Evolutionary conservation across 2,797 vertebrate species (phyloP), one percentile per base, ranked within the genome.

Genomic region (Paguma larvata): DNA sequence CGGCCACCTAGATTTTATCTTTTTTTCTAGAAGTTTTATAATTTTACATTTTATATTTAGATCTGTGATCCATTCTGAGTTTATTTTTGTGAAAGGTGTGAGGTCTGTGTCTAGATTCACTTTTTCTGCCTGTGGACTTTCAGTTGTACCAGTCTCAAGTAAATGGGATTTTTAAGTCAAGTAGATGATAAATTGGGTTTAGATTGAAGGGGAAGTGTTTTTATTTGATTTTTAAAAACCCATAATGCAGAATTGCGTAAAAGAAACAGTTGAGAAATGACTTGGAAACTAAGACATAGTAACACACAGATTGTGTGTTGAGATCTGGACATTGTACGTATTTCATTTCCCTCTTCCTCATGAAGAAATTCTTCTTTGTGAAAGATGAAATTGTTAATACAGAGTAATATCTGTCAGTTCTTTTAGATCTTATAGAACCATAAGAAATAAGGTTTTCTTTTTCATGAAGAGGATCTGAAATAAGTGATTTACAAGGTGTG

Each of bases 81-180:
- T 90, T 44, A 48, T 77, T 56, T 85, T 97, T 90, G 10, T 78
- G 6, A 94, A 92, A 73, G 2, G 5, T 51, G 0, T 72, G 65
- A 82, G 3, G 13, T 85, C 16, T 65, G 2, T 94, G 38, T 86
- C 44, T 94, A 73, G 32, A 21, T 75, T 73, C 21, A 79, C 13
- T 72, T 90, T 90, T 87, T 91, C 65, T 73, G 1, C 1, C 11
- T 41, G 2, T 91, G 56, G 9, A 63, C 53, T 51, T 79, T 16
- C 9, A 46, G 15, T 75, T 88, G 25, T 83, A 56, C 21, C 9
- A 32, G 30, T 46, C 90, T 44, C 27, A 86, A 51, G 8, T 86
- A 88, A 88, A 87, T 77, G 15, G 34, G 38, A 67, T 90, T 46
- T 97, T 83, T 87, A 73, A 59, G 56, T 78, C 25, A 91, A 79